These are phyloP conservation scores for Cyclina sinensis DNA, from an alignment of 1,140 invertebrate genomes.

Conservation along the genomic window DNA sequence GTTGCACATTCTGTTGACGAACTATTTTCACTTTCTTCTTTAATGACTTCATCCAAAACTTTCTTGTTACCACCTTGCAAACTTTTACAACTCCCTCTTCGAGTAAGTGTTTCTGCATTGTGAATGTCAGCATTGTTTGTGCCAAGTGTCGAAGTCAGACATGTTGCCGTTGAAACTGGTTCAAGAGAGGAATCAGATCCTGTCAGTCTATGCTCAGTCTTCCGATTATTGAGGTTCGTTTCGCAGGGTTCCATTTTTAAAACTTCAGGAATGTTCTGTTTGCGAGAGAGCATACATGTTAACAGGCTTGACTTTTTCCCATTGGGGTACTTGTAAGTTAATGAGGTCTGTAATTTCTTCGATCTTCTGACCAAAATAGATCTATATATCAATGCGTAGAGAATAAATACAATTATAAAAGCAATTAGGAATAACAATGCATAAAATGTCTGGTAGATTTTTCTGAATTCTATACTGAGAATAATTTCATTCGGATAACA, in stretches of 20 bases:
- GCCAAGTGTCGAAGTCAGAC: background rate
- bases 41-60: background rate
- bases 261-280: slow-evolving; percentile 25
- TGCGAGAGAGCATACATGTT: slow-evolving; percentile 28
- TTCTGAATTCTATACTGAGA: slow-evolving; percentile 69
- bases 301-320: slow-evolving; percentile 13
- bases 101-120: too few species aligned
- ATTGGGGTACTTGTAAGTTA: slow-evolving; percentile 31
- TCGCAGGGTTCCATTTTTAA: background rate
- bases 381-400: slow-evolving; percentile 81
- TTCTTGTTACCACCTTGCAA: background rate
- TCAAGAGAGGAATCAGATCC: slow-evolving; percentile 1
- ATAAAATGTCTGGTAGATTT: slow-evolving; percentile 78
- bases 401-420: slow-evolving; percentile 76
- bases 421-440: slow-evolving; percentile 80
- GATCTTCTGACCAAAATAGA: slow-evolving; percentile 76
- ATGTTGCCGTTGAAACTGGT: slow-evolving; percentile 3
- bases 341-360: slow-evolving; percentile 63
- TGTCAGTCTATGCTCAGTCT: background rate
- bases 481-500: slow-evolving; percentile 72
- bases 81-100: background rate
- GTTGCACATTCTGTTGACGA: background rate
- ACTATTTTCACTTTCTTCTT: slow-evolving; percentile 38
- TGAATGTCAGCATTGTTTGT: background rate
- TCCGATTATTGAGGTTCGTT: slow-evolving; percentile 3